A percentile compares a stretch with the other conserved stretches of the same genome.
phyloP scores from a whole-genome alignment of 2,797 vertebrate species.

The Oreochromis grahami region DNA sequence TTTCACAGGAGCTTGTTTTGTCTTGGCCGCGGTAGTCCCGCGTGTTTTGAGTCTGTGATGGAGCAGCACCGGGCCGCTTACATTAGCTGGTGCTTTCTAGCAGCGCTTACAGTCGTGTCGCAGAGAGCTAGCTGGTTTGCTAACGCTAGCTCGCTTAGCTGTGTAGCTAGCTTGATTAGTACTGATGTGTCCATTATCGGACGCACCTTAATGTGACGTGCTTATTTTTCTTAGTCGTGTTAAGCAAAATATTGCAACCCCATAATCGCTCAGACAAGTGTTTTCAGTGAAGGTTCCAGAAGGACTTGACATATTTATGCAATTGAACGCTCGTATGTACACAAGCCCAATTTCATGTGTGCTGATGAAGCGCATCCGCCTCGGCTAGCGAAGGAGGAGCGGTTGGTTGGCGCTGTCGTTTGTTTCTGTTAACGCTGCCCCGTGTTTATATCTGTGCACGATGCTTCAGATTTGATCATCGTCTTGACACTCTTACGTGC shows the following conservation, averaged over 20 bases:
- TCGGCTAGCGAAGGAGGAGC: slow-evolving; percentile 20
- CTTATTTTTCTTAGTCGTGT: not conserved
- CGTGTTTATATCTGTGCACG: not conserved
- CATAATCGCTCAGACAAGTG: accelerated
- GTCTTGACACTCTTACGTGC: not conserved
- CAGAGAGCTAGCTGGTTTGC: slow-evolving; percentile 69
- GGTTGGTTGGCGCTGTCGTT: slow-evolving; percentile 5
- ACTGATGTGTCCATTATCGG: slow-evolving; percentile 50
- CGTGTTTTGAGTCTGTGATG: not conserved
- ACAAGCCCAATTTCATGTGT: not conserved
- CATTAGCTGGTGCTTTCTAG: not conserved
- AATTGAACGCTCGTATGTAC: not conserved
- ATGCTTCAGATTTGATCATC: not conserved
- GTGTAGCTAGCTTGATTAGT: slow-evolving; percentile 40
- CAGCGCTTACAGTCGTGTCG: slow-evolving; percentile 63
- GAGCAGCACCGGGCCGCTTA: not conserved
- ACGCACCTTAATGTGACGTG: not conserved
- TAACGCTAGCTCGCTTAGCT: slow-evolving; percentile 60
- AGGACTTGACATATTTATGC: not conserved
- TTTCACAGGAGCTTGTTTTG: not conserved
- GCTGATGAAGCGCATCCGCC: slow-evolving; percentile 23
- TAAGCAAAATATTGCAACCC: accelerated
- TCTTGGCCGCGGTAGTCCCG: not conserved
- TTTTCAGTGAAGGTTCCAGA: not conserved
- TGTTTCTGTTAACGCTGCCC: slow-evolving; percentile 25